Percentiles rank a stretch among this genome's conserved stretches.
Conservation (phyloP, 2,113 vertebrate species). For the Leucopternis melanops region DNA sequence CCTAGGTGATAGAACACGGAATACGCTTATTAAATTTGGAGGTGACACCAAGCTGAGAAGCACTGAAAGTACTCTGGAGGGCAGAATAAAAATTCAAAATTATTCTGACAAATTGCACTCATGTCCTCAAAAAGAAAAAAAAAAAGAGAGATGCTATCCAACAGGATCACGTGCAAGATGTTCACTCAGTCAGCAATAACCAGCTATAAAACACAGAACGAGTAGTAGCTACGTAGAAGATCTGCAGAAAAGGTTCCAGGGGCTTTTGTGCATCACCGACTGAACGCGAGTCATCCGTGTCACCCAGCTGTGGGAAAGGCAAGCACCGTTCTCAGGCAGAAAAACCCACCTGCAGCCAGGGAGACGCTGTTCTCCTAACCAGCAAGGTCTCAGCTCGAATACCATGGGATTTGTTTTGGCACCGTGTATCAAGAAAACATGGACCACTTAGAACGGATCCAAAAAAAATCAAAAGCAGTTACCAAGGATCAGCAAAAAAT, state of each 20-base stretch:
- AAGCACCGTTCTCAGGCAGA: fast-evolving
- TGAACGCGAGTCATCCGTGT: background rate
- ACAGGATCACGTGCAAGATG: background rate
- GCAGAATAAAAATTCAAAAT: background rate
- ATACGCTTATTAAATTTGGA: conserved; percentile 1
- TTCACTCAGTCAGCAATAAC: background rate
- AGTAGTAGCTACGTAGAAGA: background rate
- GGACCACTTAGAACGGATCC: background rate
- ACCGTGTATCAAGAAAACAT: fast-evolving
- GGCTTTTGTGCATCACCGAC: background rate
- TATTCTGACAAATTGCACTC: background rate
- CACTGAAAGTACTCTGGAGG: background rate
- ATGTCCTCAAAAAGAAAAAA: background rate
- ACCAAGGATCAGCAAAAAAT: background rate
- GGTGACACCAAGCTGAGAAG: conserved; percentile 3
- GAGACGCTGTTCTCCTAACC: background rate
- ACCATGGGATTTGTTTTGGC: background rate
- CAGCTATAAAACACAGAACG: background rate
- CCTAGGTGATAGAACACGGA: background rate
- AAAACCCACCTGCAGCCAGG: background rate
- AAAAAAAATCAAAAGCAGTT: background rate
- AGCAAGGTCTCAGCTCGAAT: background rate
- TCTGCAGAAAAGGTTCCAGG: background rate
- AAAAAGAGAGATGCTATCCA: background rate
- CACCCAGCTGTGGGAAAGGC: background rate